phyloP scores from a whole-genome alignment of 2,113 vertebrate genomes.

The Atractosteus spatula region DNA sequence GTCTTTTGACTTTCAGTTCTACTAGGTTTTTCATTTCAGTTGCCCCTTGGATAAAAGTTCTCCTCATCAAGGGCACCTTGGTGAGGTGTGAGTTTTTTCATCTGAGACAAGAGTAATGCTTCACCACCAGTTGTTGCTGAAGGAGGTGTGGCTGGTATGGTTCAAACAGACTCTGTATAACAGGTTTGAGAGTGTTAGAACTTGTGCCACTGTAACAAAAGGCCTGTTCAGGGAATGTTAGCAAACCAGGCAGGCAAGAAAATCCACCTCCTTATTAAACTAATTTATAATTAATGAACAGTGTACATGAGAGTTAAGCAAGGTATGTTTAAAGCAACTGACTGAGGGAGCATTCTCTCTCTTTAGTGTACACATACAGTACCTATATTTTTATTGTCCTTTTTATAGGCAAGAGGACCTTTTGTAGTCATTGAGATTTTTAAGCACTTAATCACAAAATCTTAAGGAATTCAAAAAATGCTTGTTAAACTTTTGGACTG shows the following conservation, averaged over 20 bases:
- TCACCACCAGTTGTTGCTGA: no score
- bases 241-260: conserved; percentile 57
- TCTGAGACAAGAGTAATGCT: no score
- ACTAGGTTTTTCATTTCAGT: no score
- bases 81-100: no score
- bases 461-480: neutral
- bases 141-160: no score
- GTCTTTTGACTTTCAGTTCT: no score
- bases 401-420: neutral
- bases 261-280: conserved; percentile 50
- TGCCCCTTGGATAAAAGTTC: no score
- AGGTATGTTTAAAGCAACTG: neutral
- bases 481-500: neutral
- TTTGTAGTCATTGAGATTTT: neutral
- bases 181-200: no score
- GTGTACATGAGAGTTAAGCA: neutral
- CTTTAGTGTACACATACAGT: no score
- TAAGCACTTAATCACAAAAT: neutral
- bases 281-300: neutral
- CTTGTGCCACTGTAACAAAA: no score
- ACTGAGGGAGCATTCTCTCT: neutral
- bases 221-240: conserved; percentile 22
- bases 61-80: no score
- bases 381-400: neutral
- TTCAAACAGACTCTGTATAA: no score